Percentiles rank a stretch among this genome's conserved stretches.
Conservation (phyloP, 2,113 vertebrate genomes). For the Pardalotus punctatus region DNA sequence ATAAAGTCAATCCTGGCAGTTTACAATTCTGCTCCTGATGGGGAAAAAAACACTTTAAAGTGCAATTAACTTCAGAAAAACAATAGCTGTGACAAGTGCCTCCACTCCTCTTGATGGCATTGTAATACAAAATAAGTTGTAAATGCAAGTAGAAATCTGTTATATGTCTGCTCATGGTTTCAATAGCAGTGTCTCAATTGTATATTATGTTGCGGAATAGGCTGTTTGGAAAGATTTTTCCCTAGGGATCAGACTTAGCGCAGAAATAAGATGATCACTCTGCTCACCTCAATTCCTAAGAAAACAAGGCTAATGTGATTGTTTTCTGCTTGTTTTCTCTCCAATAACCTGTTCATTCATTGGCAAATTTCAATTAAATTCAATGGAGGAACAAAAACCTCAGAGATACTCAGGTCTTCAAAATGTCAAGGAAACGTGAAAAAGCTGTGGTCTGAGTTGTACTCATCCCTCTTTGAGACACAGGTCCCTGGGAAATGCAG, state of each 20-base stretch:
- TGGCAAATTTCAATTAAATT: background rate
- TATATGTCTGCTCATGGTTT: background rate
- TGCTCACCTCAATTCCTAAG: background rate
- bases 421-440: background rate
- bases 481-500: background rate
- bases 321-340: background rate
- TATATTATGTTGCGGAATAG: background rate
- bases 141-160: background rate
- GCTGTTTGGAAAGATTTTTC: background rate
- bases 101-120: background rate
- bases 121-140: background rate
- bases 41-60: background rate
- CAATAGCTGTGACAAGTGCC: background rate
- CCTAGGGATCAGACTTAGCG: background rate
- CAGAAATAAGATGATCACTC: background rate
- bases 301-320: background rate
- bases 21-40: background rate
- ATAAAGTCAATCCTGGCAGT: background rate
- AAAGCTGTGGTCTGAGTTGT: background rate
- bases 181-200: background rate
- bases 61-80: background rate
- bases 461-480: background rate
- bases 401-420: background rate
- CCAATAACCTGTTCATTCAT: fast-evolving
- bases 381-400: background rate